Evolutionary conservation across 2,888 invertebrate species (phyloP).

Genomic region (Coenonympha arcania): DNA sequence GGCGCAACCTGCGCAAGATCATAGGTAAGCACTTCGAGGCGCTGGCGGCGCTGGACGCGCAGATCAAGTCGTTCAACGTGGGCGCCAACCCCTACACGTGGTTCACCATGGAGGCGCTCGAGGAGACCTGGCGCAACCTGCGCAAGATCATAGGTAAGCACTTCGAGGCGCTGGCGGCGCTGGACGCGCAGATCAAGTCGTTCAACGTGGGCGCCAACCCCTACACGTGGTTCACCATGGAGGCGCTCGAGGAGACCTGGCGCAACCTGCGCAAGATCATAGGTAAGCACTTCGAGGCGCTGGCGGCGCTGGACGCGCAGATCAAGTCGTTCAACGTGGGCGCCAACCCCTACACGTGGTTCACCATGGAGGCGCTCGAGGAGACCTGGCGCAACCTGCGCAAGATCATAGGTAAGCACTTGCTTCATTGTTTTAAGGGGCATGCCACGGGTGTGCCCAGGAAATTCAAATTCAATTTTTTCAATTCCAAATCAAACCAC

Average conservation of each 20-base stretch:
- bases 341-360: conserved; percentile 99
- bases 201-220: conserved; percentile 99
- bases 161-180: conserved; percentile 95
- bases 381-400: conserved; percentile 99
- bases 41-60: conserved; percentile 94
- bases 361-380: conserved; percentile 99
- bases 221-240: conserved; percentile 99
- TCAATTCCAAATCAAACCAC: too few relatives aligned
- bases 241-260: conserved; percentile 99
- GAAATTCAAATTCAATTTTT: too few relatives aligned
- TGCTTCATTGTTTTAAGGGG: too few relatives aligned
- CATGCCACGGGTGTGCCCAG: too few relatives aligned
- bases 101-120: conserved; percentile 99
- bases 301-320: conserved; percentile 96
- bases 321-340: conserved; percentile 99
- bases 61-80: conserved; percentile 99
- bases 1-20: conserved; percentile 99
- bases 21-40: conserved; percentile 99
- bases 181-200: conserved; percentile 98
- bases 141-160: conserved; percentile 99
- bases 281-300: conserved; percentile 97
- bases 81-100: conserved; percentile 99
- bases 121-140: conserved; percentile 99
- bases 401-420: too few relatives aligned
- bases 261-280: conserved; percentile 98